These are phyloP conservation scores for Euphonia xanthogaster DNA, from an alignment of 2,797 vertebrate species.

Conservation along the genomic window DNA sequence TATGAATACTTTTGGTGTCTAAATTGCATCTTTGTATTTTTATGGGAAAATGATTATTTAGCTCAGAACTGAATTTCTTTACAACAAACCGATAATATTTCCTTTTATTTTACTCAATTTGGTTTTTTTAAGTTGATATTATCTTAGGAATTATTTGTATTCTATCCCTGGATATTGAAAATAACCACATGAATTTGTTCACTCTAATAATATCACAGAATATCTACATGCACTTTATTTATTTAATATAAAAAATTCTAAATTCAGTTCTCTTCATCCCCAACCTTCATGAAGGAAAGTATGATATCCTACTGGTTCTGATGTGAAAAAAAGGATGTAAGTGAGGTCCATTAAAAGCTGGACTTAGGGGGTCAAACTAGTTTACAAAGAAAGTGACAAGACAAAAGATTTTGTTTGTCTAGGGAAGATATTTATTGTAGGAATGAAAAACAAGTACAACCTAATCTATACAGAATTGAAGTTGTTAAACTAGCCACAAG, in stretches of 20 bases:
- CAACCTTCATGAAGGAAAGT: neutral
- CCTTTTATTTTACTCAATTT: neutral
- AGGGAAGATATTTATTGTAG: neutral
- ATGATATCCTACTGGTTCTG: neutral
- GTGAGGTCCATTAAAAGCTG: neutral
- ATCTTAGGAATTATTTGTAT: neutral
- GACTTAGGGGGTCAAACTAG: neutral
- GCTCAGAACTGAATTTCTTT: neutral
- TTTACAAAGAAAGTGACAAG: neutral
- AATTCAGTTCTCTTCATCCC: neutral
- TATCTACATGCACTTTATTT: neutral
- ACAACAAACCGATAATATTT: neutral
- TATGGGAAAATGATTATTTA: neutral
- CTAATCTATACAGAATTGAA: neutral
- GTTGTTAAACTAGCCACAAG: neutral
- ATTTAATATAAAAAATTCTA: neutral
- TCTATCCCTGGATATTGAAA: neutral
- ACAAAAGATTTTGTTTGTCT: neutral
- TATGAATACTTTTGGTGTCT: neutral
- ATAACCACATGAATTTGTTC: neutral
- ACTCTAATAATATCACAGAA: neutral
- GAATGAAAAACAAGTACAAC: neutral
- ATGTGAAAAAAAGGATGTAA: neutral
- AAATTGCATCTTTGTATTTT: neutral
- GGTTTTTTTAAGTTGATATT: neutral